These are phyloP conservation scores for Caracal caracal DNA, from an alignment of 2,113 vertebrate genomes.

Conservation along the genomic window DNA sequence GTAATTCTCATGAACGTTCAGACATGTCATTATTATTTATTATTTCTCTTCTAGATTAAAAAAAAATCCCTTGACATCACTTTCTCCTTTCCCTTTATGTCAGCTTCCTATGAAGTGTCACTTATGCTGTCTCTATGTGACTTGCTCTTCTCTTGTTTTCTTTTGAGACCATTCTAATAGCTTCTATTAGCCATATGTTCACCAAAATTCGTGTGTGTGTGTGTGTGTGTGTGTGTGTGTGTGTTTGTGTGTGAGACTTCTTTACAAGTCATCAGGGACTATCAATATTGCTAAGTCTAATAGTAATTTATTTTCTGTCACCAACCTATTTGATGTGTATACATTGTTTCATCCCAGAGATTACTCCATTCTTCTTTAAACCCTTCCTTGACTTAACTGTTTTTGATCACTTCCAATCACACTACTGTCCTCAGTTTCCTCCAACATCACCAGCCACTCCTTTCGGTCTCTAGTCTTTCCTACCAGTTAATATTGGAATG, in stretches of 20 bases:
- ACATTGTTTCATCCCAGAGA: not conserved
- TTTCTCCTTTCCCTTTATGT: not conserved
- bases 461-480: not conserved
- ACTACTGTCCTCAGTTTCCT: not conserved
- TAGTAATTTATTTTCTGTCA: not conserved
- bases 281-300: not conserved
- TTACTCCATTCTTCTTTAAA: not conserved
- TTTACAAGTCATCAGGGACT: not conserved
- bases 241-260: not conserved
- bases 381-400: not conserved
- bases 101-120: not conserved
- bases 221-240: not conserved
- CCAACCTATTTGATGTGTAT: not conserved
- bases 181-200: not conserved
- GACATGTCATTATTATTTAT: not conserved
- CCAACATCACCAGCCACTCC: not conserved
- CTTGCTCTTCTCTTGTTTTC: not conserved
- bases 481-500: not conserved
- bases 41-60: not conserved
- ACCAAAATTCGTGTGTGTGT: not conserved
- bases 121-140: not conserved
- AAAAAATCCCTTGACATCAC: not conserved
- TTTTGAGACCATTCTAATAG: not conserved
- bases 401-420: not conserved
- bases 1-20: not conserved